These are phyloP conservation scores for Narcine bancroftii DNA, from an alignment of 2,113 vertebrate species.

Conservation along the genomic window DNA sequence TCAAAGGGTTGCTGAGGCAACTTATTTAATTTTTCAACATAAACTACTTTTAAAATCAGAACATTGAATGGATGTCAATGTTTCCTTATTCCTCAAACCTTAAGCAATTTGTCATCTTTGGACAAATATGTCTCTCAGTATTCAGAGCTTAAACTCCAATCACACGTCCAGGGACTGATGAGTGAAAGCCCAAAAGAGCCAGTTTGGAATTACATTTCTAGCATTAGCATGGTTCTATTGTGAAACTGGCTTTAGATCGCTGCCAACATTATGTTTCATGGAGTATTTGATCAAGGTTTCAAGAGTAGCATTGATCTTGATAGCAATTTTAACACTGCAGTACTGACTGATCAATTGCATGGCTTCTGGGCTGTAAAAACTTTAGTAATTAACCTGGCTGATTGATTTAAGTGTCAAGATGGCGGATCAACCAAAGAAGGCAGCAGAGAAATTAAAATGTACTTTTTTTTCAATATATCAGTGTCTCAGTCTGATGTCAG, in stretches of 20 bases:
- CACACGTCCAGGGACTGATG: not conserved
- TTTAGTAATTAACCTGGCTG: not conserved
- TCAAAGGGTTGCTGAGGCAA: too few species aligned
- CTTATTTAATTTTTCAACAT: not conserved
- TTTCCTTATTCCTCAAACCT: not conserved
- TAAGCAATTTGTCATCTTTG: not conserved
- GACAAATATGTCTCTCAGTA: not conserved
- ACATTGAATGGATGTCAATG: not conserved
- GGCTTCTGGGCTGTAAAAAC: not conserved
- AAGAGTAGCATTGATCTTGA: slow-evolving; percentile 25
- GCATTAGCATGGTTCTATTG: not conserved
- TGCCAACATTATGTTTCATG: not conserved
- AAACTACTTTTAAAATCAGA: not conserved
- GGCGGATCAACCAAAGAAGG: not conserved
- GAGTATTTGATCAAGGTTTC: slow-evolving; percentile 31
- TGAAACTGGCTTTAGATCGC: not conserved
- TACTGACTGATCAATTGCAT: not conserved
- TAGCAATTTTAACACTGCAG: slow-evolving; percentile 15
- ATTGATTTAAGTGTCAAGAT: slow-evolving; percentile 16
- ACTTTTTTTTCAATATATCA: not conserved
- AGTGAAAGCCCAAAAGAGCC: not conserved
- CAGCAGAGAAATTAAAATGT: slow-evolving; percentile 1
- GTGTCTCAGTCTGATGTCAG: not conserved
- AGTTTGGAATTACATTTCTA: not conserved
- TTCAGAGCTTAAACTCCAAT: not conserved